Evolutionary conservation across 1,140 invertebrate species (phyloP).

Genomic region (Pogonognathellus flavescens): DNA sequence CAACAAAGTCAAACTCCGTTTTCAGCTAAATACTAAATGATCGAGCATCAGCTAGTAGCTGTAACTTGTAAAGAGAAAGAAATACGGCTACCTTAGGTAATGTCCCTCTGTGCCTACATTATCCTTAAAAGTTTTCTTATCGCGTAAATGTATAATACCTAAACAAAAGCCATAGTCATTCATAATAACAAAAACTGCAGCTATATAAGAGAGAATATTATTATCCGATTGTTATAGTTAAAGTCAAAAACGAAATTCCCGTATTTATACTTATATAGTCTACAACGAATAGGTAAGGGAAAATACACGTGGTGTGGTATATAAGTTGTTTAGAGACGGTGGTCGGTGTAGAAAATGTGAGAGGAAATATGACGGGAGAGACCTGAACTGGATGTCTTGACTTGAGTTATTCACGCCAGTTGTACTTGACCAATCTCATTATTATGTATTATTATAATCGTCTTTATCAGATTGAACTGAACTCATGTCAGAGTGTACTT

Average conservation of each 20-base stretch:
- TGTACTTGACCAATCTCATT: conserved; percentile 35
- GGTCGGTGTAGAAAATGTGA: neutral
- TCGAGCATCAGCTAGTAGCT: neutral
- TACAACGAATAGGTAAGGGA: neutral
- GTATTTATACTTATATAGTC: too few species aligned
- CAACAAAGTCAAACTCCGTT: too few species aligned
- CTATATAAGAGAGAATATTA: too few species aligned
- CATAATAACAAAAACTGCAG: too few species aligned
- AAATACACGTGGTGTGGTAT: too few species aligned
- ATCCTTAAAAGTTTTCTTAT: too few species aligned
- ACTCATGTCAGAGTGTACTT: neutral
- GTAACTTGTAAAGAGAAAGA: neutral
- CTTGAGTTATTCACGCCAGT: conserved; percentile 43
- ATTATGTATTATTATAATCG: conserved; percentile 51
- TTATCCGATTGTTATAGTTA: too few species aligned
- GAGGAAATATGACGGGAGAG: neutral
- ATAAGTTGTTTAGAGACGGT: too few species aligned
- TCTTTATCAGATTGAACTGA: conserved; percentile 23
- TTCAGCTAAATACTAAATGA: too few species aligned
- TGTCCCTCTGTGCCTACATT: too few species aligned
- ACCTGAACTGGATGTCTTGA: neutral
- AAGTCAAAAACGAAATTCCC: neutral
- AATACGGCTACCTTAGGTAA: neutral
- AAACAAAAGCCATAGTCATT: too few species aligned
- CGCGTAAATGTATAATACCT: too few species aligned